These are phyloP conservation scores for Lerema accius DNA, from an alignment of 1,140 invertebrate genomes.

Conservation along the genomic window DNA sequence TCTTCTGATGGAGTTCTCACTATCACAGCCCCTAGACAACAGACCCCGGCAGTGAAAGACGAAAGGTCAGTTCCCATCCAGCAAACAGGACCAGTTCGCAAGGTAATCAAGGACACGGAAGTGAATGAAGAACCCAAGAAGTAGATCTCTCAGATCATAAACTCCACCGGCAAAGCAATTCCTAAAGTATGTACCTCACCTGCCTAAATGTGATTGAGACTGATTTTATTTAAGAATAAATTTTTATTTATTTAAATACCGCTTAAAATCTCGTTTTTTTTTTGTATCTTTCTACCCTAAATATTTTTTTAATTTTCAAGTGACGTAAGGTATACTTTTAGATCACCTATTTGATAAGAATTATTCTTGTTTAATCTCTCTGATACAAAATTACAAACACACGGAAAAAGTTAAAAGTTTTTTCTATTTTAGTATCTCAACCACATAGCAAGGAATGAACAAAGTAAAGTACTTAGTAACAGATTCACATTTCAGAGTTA, in stretches of 20 bases:
- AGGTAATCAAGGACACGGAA: conserved; percentile 56
- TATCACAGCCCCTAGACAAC: conserved; percentile 86
- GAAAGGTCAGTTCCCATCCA: conserved; percentile 86
- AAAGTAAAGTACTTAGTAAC: too few relatives aligned
- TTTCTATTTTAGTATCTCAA: too few relatives aligned
- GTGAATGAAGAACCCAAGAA: conserved; percentile 42
- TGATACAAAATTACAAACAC: too few relatives aligned
- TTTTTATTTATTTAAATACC: conserved; percentile 28
- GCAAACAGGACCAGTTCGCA: conserved; percentile 84
- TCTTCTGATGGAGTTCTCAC: conserved; percentile 90
- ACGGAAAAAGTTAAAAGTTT: too few relatives aligned
- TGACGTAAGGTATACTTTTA: too few relatives aligned
- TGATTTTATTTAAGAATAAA: conserved; percentile 43
- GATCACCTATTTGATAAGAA: too few relatives aligned
- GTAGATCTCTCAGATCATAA: conserved; percentile 30
- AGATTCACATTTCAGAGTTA: too few relatives aligned
- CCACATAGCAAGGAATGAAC: too few relatives aligned
- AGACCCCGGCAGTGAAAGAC: conserved; percentile 77
- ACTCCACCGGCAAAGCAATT: conserved; percentile 4
- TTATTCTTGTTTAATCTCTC: too few relatives aligned
- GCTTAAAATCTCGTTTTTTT: neutral
- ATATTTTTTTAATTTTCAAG: too few relatives aligned
- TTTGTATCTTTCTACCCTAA: neutral
- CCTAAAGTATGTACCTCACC: conserved; percentile 10
- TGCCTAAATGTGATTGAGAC: conserved; percentile 36